These are phyloP conservation scores for Portunus trituberculatus DNA, from an alignment of 1,140 invertebrate species.

Conservation along the genomic window DNA sequence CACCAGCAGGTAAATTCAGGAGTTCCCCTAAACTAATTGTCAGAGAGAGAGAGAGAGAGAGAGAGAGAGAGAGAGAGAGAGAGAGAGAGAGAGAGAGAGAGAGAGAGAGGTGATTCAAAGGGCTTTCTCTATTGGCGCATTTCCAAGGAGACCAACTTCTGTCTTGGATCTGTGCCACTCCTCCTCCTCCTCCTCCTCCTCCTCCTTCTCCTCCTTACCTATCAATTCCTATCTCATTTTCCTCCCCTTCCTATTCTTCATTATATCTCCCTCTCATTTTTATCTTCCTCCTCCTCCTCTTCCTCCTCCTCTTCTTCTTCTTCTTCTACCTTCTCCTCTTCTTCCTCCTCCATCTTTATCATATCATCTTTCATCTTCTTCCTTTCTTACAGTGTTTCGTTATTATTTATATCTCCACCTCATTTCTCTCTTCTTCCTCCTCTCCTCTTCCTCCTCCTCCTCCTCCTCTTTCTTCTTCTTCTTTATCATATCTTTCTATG, in stretches of 20 bases:
- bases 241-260: neutral
- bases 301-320: neutral
- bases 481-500: too few species aligned
- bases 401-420: too few species aligned
- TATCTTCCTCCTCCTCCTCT: neutral
- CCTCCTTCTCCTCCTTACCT: neutral
- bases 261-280: too few species aligned
- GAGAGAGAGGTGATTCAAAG: too few species aligned
- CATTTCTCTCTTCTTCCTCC: neutral
- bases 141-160: too few species aligned
- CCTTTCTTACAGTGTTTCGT: too few species aligned
- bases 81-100: too few species aligned
- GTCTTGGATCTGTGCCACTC: neutral
- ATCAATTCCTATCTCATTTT: neutral
- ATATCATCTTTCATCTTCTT: too few species aligned
- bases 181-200: neutral
- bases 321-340: neutral
- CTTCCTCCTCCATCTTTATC: neutral
- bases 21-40: too few species aligned
- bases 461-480: neutral
- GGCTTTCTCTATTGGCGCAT: too few species aligned
- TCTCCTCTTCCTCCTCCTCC: neutral
- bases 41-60: too few species aligned
- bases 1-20: neutral
- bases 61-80: too few species aligned